Percentiles rank a stretch among this genome's conserved stretches.
Evolutionary conservation across 2,797 vertebrate species (phyloP).

Genomic region (Balearica regulorum): DNA sequence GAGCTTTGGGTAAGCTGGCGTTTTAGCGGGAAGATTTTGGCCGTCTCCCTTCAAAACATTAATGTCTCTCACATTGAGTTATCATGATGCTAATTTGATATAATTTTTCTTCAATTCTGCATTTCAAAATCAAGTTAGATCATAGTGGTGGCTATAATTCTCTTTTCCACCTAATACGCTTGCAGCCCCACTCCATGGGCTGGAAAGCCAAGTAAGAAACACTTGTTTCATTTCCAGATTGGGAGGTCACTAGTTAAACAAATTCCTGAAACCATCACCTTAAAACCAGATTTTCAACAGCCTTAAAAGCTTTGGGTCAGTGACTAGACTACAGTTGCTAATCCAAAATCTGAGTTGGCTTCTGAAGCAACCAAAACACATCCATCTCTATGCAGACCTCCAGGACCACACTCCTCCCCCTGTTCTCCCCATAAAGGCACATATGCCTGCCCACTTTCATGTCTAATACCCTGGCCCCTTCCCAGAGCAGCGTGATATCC

Average conservation of each 20-base stretch:
- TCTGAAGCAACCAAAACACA: not conserved
- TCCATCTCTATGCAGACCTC: not conserved
- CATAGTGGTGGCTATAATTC: not conserved
- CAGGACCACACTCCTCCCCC: not conserved
- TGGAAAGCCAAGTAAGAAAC: not conserved
- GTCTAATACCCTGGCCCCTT: not conserved
- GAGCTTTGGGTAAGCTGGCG: not conserved
- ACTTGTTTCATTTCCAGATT: not conserved
- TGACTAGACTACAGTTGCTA: not conserved
- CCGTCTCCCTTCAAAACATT: not conserved
- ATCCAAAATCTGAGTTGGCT: not conserved
- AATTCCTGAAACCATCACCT: not conserved
- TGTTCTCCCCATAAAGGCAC: not conserved
- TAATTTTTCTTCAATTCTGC: not conserved
- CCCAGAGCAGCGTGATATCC: not conserved
- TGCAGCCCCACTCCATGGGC: not conserved
- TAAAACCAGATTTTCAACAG: not conserved
- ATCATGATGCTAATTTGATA: not conserved
- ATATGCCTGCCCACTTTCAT: not conserved
- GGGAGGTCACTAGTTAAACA: not conserved
- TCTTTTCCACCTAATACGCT: not conserved
- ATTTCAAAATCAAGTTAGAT: not conserved
- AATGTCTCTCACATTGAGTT: not conserved
- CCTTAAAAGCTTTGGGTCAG: not conserved
- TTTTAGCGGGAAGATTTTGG: not conserved